Conservation (phyloP, 64 coral and sea anemone genomes). For the Anthopleura sola region DNA sequence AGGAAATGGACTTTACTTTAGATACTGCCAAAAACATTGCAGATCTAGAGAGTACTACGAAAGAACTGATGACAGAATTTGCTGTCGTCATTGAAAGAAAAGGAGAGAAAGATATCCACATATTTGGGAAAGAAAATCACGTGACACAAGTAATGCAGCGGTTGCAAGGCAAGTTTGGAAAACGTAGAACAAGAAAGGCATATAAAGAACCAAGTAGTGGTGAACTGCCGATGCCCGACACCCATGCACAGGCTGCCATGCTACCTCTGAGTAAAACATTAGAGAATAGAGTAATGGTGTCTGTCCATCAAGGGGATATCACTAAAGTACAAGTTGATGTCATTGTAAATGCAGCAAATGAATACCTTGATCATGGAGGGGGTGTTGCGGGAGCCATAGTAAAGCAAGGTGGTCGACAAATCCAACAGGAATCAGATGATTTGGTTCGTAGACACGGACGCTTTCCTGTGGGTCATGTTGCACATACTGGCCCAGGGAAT, state of each 20-base stretch:
- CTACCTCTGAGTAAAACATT: not conserved
- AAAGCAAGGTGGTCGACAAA: conserved; percentile 21
- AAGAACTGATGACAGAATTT: not conserved
- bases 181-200: not conserved
- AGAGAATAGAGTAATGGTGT: not conserved
- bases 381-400: conserved; percentile 39
- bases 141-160: not conserved
- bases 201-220: not conserved
- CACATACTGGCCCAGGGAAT: conserved; percentile 3
- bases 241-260: not conserved
- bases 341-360: conserved; percentile 62
- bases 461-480: conserved; percentile 10
- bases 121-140: conserved; percentile 15
- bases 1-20: not conserved
- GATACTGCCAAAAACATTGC: no score
- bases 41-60: not conserved
- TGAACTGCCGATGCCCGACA: not conserved
- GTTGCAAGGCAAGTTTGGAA: not conserved
- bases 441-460: not conserved
- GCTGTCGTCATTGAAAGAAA: not conserved
- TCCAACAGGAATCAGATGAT: conserved; percentile 16
- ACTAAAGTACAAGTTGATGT: conserved; percentile 30
- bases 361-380: conserved; percentile 1
- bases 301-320: conserved; percentile 47
- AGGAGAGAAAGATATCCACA: not conserved